These are phyloP conservation scores for Mellivora capensis DNA, from an alignment of 2,113 vertebrate genomes.

Conservation along the genomic window DNA sequence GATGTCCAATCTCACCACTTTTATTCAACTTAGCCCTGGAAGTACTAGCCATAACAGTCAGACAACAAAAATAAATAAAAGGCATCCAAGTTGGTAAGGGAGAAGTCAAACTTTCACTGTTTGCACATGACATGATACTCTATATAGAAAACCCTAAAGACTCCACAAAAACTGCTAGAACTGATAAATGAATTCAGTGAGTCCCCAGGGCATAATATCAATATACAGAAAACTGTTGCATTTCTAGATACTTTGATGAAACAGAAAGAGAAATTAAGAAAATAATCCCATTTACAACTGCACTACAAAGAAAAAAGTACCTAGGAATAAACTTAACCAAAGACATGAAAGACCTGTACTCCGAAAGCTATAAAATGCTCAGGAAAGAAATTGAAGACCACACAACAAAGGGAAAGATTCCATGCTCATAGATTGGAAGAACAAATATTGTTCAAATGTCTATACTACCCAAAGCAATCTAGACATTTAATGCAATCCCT, in stretches of 20 bases:
- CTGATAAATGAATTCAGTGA: not conserved
- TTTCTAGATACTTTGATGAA: not conserved
- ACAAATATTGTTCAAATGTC: not conserved
- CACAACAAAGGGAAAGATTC: not conserved
- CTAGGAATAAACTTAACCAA: not conserved
- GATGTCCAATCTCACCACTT: not conserved
- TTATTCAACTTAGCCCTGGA: not conserved
- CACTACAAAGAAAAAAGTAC: not conserved
- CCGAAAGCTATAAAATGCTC: not conserved
- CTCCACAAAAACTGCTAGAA: not conserved
- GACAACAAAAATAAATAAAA: not conserved
- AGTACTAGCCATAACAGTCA: not conserved
- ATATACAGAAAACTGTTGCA: not conserved
- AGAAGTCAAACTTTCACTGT: not conserved
- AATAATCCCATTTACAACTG: not conserved
- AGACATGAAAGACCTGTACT: not conserved
- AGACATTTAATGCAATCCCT: not conserved
- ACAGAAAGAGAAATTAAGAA: not conserved
- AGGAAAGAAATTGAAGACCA: not conserved
- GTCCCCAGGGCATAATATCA: not conserved
- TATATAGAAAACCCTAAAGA: not conserved
- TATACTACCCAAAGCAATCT: not conserved
- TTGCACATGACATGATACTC: not conserved
- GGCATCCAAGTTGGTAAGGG: not conserved
- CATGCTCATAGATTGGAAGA: not conserved